phyloP scores from a whole-genome alignment of 53 echinoderm and acorn worm genomes.

The Holothuria scabra region DNA sequence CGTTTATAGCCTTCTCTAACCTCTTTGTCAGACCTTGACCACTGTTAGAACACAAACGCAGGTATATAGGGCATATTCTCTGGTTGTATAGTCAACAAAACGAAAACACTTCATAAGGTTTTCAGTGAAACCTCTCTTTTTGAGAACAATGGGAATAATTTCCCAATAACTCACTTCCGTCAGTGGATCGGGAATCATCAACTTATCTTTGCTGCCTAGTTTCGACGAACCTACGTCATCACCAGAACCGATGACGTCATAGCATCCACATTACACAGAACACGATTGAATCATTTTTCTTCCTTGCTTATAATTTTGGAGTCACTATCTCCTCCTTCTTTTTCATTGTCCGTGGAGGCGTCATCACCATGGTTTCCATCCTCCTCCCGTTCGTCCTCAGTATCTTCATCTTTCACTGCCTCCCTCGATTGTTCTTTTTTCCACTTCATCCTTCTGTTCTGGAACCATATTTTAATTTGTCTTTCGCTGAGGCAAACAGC shows the following conservation, averaged over 20 bases:
- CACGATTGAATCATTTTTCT: conserved; percentile 36
- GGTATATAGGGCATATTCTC: no score
- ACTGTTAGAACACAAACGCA: no score
- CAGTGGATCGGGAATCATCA: no score
- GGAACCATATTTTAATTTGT: conserved; percentile 99
- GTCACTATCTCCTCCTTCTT: neutral
- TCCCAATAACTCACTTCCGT: no score
- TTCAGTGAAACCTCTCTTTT: no score
- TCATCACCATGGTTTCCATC: conserved; percentile 45
- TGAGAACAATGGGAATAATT: no score
- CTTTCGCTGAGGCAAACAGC: conserved; percentile 92
- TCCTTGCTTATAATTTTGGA: neutral
- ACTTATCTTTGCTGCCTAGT: no score
- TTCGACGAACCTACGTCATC: conserved; percentile 1
- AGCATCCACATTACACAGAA: neutral
- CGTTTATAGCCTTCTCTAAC: no score
- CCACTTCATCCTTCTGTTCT: conserved; percentile 97
- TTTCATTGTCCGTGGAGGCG: conserved; percentile 29
- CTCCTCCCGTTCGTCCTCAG: conserved; percentile 38
- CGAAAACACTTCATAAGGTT: no score
- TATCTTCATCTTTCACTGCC: conserved; percentile 61
- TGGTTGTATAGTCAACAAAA: no score
- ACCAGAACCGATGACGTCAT: conserved; percentile 42
- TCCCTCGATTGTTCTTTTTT: conserved; percentile 87
- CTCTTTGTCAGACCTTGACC: no score